Conservation (phyloP, 2,888 invertebrate genomes). For the Pachycephus smyrnensis region DNA sequence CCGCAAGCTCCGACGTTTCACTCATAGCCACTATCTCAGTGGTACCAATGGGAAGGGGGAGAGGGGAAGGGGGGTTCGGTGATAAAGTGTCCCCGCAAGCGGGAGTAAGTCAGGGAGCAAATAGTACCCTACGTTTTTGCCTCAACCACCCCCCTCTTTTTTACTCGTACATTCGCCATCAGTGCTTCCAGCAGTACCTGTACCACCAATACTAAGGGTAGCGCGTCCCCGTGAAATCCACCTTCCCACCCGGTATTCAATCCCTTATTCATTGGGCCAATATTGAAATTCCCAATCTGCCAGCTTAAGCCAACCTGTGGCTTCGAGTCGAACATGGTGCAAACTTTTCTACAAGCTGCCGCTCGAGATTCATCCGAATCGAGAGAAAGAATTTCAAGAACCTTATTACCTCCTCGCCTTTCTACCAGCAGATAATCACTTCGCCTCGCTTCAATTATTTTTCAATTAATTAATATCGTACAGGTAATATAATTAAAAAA, state of each 20-base stretch:
- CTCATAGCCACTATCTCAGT: slow-evolving; percentile 4
- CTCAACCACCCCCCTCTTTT: slow-evolving; percentile 7
- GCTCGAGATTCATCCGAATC: neutral
- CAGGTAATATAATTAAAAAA: neutral
- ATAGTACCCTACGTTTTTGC: slow-evolving; percentile 23
- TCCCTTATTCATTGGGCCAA: slow-evolving; percentile 47
- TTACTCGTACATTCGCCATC: neutral
- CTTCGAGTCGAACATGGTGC: slow-evolving; percentile 10
- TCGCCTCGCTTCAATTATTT: neutral
- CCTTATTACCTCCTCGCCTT: neutral
- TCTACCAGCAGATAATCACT: neutral
- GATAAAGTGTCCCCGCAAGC: slow-evolving; percentile 30
- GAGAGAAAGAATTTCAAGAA: neutral
- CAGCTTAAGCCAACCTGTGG: slow-evolving; percentile 38
- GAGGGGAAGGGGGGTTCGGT: slow-evolving; percentile 14
- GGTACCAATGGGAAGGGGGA: neutral
- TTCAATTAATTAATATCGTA: neutral
- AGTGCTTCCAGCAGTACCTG: neutral
- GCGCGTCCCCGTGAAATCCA: slow-evolving; percentile 27
- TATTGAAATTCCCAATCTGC: slow-evolving; percentile 38
- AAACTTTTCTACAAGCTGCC: neutral
- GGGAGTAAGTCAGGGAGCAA: slow-evolving; percentile 33
- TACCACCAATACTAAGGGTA: slow-evolving; percentile 18
- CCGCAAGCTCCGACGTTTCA: slow-evolving; percentile 16
- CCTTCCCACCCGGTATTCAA: slow-evolving; percentile 30